Evolutionary conservation across 2,113 vertebrate genomes (phyloP), one percentile per base, ranked within the genome.

Genomic region (Stegostoma tigrinum): DNA sequence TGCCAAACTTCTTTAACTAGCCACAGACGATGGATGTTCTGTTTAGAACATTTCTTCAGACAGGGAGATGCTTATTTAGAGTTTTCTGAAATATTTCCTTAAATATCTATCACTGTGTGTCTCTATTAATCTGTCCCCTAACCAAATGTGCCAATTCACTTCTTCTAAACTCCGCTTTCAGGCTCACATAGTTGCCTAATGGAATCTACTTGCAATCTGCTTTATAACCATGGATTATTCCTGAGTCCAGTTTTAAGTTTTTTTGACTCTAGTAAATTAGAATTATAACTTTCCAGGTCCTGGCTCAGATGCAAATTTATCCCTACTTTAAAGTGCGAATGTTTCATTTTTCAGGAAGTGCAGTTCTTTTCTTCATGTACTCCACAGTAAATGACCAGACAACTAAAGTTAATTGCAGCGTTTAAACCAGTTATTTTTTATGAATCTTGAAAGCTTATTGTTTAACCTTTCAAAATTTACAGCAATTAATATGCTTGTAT

Each of bases 311-410:
- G 55, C 52, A 48, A 90, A 90, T 72, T 72, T 45, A 42, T 19
- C 38, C n/a, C 19, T n/a, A 66, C 94, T 95, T 95, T 45, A 75
- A 95, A 95, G 45, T 27, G 45, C 42, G 30, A 95, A 52, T 72
- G 68, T 95, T 95, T 14, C 6, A 24, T 0, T 52, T 95, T 75
- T 70, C 67, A 95, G 68, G 94, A 95, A 95, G 94, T 72, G n/a
- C n/a, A 17, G 66, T 94, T 14, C 52, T 3, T 48, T 48, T 72
- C 52, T 15, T 24, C 2, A 95, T 34, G 45, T 95, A 27, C 94
- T 30, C 14, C 27, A 95, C 68, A 52, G 61, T 95, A 34, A 14
- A 15, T 72, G 27, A 95, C 27, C 19, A 72, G 45, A 95, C 34
- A 95, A 24, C 52, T 95, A 72, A 95, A 95, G 52, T 30, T 66